These are phyloP conservation scores for Orthosia incerta DNA, from an alignment of 2,888 invertebrate species.

Conservation along the genomic window DNA sequence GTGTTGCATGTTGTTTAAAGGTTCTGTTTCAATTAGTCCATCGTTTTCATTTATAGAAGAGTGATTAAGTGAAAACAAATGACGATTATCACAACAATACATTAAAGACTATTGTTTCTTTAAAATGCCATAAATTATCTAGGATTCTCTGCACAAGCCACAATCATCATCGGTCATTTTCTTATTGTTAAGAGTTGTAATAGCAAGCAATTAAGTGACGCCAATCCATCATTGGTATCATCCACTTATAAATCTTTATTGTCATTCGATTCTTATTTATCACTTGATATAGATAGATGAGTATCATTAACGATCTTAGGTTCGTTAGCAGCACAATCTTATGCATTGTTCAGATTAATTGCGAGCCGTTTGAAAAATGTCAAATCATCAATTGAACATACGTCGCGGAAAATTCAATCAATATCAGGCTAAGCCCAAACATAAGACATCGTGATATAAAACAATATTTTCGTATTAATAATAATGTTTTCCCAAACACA, in stretches of 20 bases:
- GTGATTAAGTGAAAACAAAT: constrained; percentile 18
- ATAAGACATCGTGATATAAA: background rate
- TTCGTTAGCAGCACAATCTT: background rate
- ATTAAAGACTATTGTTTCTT: constrained; percentile 23
- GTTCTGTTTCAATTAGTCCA: constrained; percentile 6
- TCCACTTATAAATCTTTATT: constrained; percentile 26
- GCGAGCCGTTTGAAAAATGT: background rate
- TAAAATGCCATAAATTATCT: constrained; percentile 30
- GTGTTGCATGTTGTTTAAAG: background rate
- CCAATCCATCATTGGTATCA: constrained; percentile 29
- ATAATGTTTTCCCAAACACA: background rate
- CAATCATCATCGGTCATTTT: constrained; percentile 24
- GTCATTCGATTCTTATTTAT: constrained; percentile 21
- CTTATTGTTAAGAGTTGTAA: constrained; percentile 26
- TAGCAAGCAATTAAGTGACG: constrained; percentile 25
- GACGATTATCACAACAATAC: constrained; percentile 23
- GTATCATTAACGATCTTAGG: background rate
- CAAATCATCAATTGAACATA: background rate
- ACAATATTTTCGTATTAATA: background rate
- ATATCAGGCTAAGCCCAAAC: background rate
- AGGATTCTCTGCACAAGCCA: background rate
- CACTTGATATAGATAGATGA: background rate
- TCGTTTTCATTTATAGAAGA: constrained; percentile 5
- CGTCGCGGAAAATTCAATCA: background rate
- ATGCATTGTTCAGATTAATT: background rate